Base-by-base conservation (phyloP, 2,113 vertebrate species). In the Acinonyx jubatus region DNA sequence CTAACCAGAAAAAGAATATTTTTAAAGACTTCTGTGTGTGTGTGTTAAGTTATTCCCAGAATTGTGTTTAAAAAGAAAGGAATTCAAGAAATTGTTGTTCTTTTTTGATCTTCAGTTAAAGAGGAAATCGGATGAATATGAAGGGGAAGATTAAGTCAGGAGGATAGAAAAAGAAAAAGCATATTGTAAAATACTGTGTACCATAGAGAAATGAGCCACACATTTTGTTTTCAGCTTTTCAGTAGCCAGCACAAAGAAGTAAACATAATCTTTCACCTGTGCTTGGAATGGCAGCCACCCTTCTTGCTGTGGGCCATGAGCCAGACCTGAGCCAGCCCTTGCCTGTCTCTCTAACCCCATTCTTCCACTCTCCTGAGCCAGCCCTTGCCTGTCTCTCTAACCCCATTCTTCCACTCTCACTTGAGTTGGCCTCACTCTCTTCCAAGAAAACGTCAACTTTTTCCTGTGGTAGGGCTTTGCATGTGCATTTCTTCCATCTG, bases 401-500 rank as follows among this genome's bases (percentile, higher is more conserved):
- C 23, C 27, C 15, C 18, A 36, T 68, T 92, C 74, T 33, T 84
- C 25, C 12, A 33, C 50, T 71, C 19, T 79, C 57, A 38, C 18
- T 94, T 92, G 12, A 36, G 31, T n/a, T 55, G 41, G 69, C 45
- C 69, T 92, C 31, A 1, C 76, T 78, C 38, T 83, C 7, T 69
- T 55, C 25, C 12, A 71, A 83, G 41, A 36, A 88, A 76, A 84
- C 5, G 13, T 63, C 71, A 48, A 5, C 7, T 84, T 71, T 82
- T 55, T 63, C 8, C 11, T 5, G 10, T 45, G 16, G n/a, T 21
- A 68, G 8, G 16, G 15, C 33, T 41, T 63, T 57, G 23, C 27
- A n/a, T 95, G 66, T 93, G 38, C 65, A 61, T 76, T 96, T 97
- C 73, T 81, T 79, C 74, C 78, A 5, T 73, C 69, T 52, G 48